Conservation (phyloP, 2,797 vertebrate genomes). For the Bradypodion ventrale region DNA sequence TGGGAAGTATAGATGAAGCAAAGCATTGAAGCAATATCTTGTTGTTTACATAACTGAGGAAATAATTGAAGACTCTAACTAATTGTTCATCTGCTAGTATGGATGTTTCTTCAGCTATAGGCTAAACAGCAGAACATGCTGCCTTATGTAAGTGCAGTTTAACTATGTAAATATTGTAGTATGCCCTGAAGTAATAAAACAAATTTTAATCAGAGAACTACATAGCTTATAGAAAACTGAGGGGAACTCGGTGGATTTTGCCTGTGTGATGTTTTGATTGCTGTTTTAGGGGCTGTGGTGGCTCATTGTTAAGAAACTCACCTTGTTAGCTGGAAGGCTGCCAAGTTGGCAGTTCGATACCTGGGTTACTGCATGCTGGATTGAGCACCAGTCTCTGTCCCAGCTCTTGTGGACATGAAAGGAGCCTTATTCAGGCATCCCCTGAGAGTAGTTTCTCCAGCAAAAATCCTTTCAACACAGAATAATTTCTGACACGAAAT, state of each 20-base stretch:
- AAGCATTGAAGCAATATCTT: not conserved
- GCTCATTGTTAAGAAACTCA: too few species aligned
- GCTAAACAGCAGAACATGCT: not conserved
- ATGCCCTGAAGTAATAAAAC: not conserved
- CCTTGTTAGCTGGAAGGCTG: too few species aligned
- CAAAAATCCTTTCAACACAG: too few species aligned
- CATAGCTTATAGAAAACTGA: not conserved
- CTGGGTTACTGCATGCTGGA: too few species aligned
- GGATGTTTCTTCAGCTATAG: not conserved
- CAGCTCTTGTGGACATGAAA: too few species aligned
- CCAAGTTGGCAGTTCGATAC: too few species aligned
- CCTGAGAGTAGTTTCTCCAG: too few species aligned
- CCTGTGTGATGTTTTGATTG: not conserved
- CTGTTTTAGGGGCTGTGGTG: too few species aligned
- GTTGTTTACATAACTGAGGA: not conserved
- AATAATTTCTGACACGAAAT: too few species aligned
- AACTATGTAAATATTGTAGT: not conserved
- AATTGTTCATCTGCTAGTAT: conserved; percentile 1
- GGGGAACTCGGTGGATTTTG: not conserved
- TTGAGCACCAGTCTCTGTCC: too few species aligned
- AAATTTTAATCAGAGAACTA: not conserved
- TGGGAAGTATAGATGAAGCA: not conserved
- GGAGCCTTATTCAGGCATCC: too few species aligned
- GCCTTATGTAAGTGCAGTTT: not conserved
- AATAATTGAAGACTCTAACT: not conserved